Conservation (phyloP, 2,113 vertebrate species). For the Cryptomyrus ogoouensis region DNA sequence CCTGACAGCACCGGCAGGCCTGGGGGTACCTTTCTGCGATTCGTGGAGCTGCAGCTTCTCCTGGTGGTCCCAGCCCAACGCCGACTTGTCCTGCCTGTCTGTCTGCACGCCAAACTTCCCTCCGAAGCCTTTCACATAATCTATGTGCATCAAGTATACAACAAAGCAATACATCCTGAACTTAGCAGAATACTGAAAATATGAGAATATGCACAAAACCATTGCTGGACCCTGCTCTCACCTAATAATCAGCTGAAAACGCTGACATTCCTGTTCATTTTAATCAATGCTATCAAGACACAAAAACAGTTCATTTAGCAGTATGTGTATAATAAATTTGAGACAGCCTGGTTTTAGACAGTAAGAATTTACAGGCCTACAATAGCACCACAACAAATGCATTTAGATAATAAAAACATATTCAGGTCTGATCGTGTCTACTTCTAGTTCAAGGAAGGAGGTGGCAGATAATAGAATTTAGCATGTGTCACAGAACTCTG, state of each 20-base stretch:
- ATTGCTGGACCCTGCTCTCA: not conserved
- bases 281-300: not conserved
- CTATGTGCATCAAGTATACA: constrained; percentile 49
- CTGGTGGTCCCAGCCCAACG: constrained; percentile 96
- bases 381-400: not conserved
- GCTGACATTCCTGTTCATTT: not conserved
- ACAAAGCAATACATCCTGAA: not conserved
- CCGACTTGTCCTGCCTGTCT: constrained; percentile 92
- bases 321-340: not conserved
- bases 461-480: not conserved
- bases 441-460: not conserved
- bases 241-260: not conserved
- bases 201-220: not conserved
- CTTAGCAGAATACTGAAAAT: not conserved
- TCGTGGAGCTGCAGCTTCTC: constrained; percentile 91
- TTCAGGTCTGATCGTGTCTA: not conserved
- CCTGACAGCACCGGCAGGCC: not conserved
- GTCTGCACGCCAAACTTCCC: constrained; percentile 96
- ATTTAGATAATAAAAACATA: not conserved
- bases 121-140: constrained; percentile 92
- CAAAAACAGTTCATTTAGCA: not conserved
- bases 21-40: constrained; percentile 86
- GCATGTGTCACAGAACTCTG: not conserved
- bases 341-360: not conserved
- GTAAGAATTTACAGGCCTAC: not conserved